Evolutionary conservation across 1,140 invertebrate genomes (phyloP), one percentile per base, ranked within the genome.

Genomic region (Xylocopa sonorina): DNA sequence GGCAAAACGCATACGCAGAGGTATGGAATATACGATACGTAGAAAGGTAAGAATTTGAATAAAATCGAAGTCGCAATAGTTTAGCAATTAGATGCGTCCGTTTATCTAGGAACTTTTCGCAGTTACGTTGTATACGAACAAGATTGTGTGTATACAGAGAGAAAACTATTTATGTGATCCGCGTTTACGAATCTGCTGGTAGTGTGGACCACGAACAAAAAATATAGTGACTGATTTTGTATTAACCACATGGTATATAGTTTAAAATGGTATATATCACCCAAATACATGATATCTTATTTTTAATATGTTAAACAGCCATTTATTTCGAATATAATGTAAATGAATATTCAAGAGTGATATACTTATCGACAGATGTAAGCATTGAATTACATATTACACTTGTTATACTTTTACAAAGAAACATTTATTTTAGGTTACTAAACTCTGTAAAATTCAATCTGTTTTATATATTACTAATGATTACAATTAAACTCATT

Each of bases 381-480:
- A 83, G 78, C 71, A 48, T 29, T 51, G 10, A 34, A 58, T 69
- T 43, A n/a, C n/a, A n/a, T n/a, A 12, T 50, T 71, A 34, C 71
- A 68, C 57, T 58, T 71, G 51, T 38, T 81, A 29, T 51, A 12
- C 62, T 53, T 27, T 41, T 32, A 66, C 32, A 24, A 43, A 3
- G 41, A 48, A 69, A 48, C 27, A 14, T 75, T 76, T 14, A 12
- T 82, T 87, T 82, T 87, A 87, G 86, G 86, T 87, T 87, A 87
- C 27, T 58, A n/a, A 60, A 50, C 32, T 64, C 53, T 51, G 7
- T 24, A 34, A 75, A 32, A 53, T 74, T 41, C 57, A n/a, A n/a
- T n/a, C n/a, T n/a, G n/a, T 51, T 79, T 50, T 34, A 46, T 34
- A 32, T 14, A 46, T 24, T 55, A 18, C 2, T 34, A 24, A 27